Conservation (phyloP, 2,797 vertebrate genomes). For the Alcedo quadribrachys region DNA sequence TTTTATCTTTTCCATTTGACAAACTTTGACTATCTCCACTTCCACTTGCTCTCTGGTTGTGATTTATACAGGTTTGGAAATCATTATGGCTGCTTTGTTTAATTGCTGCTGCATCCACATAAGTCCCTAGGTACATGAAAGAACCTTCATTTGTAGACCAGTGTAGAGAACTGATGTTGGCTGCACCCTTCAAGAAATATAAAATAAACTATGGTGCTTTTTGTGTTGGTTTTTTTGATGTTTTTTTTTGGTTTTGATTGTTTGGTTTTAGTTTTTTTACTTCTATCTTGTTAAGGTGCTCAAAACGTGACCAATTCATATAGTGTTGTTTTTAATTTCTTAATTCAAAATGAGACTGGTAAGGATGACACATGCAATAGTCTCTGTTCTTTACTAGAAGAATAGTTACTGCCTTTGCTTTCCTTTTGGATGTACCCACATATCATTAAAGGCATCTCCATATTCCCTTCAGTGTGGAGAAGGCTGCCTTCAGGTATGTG, state of each 20-base stretch:
- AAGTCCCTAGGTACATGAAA: neutral
- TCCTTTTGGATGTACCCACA: neutral
- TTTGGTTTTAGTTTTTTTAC: neutral
- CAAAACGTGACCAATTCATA: neutral
- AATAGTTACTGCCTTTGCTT: neutral
- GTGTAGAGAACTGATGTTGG: neutral
- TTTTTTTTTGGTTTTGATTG: neutral
- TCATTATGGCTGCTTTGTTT: constrained; percentile 20
- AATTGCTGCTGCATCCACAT: constrained; percentile 18
- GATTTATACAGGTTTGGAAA: constrained; percentile 50
- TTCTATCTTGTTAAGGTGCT: neutral
- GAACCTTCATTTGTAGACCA: neutral
- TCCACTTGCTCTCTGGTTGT: constrained; percentile 28
- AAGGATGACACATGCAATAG: neutral
- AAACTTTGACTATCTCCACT: neutral
- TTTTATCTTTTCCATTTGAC: constrained; percentile 58
- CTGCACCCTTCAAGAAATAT: neutral
- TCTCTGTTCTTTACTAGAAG: neutral
- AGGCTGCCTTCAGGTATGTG: neutral
- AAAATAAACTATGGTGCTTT: neutral
- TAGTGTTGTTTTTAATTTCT: neutral
- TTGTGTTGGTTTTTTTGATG: neutral
- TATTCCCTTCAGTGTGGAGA: neutral
- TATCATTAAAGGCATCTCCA: neutral
- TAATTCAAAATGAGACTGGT: neutral